A percentile compares a stretch with the other conserved stretches of the same genome.
Evolutionary conservation across 1,140 invertebrate species (phyloP).

Genomic region (Centruroides vittatus): DNA sequence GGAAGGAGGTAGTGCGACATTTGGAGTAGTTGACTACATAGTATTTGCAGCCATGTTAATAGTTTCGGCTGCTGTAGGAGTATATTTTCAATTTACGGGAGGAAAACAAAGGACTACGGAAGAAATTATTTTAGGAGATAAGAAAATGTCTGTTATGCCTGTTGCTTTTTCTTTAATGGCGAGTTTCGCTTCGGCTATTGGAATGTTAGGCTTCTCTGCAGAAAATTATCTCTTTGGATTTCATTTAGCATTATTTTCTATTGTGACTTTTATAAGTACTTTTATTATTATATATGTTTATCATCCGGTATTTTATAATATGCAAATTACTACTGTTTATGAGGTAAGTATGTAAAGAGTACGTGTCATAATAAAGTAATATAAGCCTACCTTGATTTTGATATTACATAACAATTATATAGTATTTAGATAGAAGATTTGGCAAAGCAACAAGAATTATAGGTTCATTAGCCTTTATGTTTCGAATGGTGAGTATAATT

Average conservation of each 20-base stretch:
- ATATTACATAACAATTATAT: constrained; percentile 11
- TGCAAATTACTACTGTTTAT: constrained; percentile 74
- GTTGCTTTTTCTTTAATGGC: constrained; percentile 79
- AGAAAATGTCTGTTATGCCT: constrained; percentile 56
- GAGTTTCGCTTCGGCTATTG: constrained; percentile 88
- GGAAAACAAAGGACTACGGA: constrained; percentile 69
- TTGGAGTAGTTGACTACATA: constrained; percentile 39
- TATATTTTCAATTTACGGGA: constrained; percentile 71
- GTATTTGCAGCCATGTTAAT: constrained; percentile 41
- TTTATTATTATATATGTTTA: constrained; percentile 64
- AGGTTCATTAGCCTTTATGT: constrained; percentile 56
- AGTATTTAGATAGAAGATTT: constrained; percentile 70
- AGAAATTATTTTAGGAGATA: constrained; percentile 68
- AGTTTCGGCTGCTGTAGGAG: constrained; percentile 43
- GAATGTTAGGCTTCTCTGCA: constrained; percentile 70
- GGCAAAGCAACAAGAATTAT: constrained; percentile 48
- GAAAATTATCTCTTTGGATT: constrained; percentile 73
- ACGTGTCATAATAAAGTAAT: no score
- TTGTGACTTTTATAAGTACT: constrained; percentile 64
- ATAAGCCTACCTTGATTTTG: no score
- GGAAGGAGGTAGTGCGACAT: no score
- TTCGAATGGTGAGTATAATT: constrained; percentile 44
- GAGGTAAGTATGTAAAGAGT: constrained; percentile 31
- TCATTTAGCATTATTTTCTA: constrained; percentile 66
- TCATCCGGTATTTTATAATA: constrained; percentile 73